These are phyloP conservation scores for Pimpla rufipes DNA, from an alignment of 2,888 invertebrate species.

Conservation along the genomic window DNA sequence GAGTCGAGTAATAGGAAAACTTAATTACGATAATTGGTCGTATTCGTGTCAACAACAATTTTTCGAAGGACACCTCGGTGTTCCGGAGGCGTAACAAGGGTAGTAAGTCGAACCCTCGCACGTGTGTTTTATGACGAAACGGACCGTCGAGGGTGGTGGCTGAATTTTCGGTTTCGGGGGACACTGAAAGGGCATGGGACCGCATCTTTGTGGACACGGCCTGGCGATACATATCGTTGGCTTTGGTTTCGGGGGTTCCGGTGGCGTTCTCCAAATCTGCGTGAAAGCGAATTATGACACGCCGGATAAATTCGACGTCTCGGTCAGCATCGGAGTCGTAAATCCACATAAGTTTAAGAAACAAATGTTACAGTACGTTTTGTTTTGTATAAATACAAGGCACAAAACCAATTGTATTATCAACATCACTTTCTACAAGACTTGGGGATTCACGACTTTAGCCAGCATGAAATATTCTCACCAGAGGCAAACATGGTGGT, in stretches of 20 bases:
- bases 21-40: not conserved
- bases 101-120: conserved; percentile 73
- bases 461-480: conserved; percentile 52
- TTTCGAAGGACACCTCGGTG: conserved; percentile 52
- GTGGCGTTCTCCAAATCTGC: conserved; percentile 71
- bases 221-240: conserved; percentile 74
- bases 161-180: conserved; percentile 68
- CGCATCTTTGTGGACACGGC: conserved; percentile 59
- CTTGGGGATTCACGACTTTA: too few relatives aligned
- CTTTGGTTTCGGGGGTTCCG: conserved; percentile 63
- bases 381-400: too few relatives aligned
- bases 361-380: too few relatives aligned
- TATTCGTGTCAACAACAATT: conserved; percentile 38
- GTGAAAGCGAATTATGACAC: not conserved
- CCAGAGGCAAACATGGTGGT: conserved; percentile 69
- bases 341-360: too few relatives aligned
- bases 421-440: too few relatives aligned
- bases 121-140: conserved; percentile 73
- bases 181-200: conserved; percentile 51
- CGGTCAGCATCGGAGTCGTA: too few relatives aligned
- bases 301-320: not conserved
- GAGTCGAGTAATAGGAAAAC: not conserved
- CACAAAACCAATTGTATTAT: too few relatives aligned
- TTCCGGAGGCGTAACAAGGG: conserved; percentile 73
- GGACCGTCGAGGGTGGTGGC: conserved; percentile 73